A percentile compares a stretch with the other conserved stretches of the same genome.
Conservation (phyloP, 2,113 vertebrate genomes). For the Acanthochromis polyacanthus region DNA sequence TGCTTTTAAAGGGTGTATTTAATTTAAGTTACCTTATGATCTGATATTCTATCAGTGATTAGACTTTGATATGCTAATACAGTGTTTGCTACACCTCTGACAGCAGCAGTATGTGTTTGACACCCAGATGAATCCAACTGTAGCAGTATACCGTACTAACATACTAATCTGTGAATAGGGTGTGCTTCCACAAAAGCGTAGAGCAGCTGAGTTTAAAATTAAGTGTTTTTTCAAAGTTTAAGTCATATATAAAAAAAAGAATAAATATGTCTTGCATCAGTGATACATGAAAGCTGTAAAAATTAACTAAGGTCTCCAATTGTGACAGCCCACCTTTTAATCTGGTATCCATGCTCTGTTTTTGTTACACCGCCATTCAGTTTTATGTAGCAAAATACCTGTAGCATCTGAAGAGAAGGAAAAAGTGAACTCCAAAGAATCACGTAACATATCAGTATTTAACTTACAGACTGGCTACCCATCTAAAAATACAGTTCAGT, state of each 20-base stretch:
- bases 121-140: slow-evolving; percentile 36
- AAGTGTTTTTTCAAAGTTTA: neutral
- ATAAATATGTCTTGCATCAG: neutral
- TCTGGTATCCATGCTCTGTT: slow-evolving; percentile 7
- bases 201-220: slow-evolving; percentile 13
- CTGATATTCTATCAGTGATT: slow-evolving; percentile 30
- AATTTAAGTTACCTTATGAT: slow-evolving; percentile 33
- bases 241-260: neutral
- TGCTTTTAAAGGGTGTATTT: slow-evolving; percentile 54
- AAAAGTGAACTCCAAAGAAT: slow-evolving; percentile 49
- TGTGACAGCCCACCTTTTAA: neutral
- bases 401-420: slow-evolving; percentile 48
- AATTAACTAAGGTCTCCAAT: neutral
- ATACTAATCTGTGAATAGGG: slow-evolving; percentile 47
- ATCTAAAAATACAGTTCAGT: neutral
- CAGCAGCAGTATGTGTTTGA: slow-evolving; percentile 42
- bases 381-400: slow-evolving; percentile 55
- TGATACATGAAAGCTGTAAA: neutral
- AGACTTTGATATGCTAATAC: slow-evolving; percentile 53
- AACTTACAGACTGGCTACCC: neutral
- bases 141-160: slow-evolving; percentile 63
- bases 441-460: slow-evolving; percentile 34
- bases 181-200: slow-evolving; percentile 17
- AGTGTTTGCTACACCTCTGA: slow-evolving; percentile 50
- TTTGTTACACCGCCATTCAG: slow-evolving; percentile 27